A percentile compares a stretch with the other conserved stretches of the same genome.
phyloP scores from a whole-genome alignment of 2,888 invertebrate genomes.

The Nomada lathburiana region DNA sequence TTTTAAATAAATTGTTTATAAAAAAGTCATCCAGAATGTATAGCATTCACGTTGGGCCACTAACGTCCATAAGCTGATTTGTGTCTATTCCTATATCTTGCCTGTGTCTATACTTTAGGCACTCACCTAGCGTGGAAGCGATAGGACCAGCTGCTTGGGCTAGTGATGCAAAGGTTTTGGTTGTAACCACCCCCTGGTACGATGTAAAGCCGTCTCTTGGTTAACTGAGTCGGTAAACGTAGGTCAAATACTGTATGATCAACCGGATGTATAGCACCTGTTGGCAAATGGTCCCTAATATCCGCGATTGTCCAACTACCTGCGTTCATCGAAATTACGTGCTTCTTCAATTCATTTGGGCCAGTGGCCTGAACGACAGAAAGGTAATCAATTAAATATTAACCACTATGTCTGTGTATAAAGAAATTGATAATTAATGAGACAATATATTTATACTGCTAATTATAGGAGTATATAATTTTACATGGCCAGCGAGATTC shows the following conservation, averaged over 20 bases:
- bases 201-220: constrained; percentile 72
- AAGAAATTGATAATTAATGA: not conserved
- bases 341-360: constrained; percentile 79
- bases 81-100: no score
- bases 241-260: constrained; percentile 85
- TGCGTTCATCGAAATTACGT: constrained; percentile 84
- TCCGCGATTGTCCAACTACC: constrained; percentile 84
- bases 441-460: not conserved
- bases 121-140: constrained; percentile 81
- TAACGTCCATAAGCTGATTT: no score
- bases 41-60: no score
- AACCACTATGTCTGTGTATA: not conserved
- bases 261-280: constrained; percentile 75
- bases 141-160: constrained; percentile 73
- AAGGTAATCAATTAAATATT: not conserved
- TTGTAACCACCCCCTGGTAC: constrained; percentile 85
- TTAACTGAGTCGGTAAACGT: constrained; percentile 83
- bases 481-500: constrained; percentile 87
- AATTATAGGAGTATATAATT: constrained; percentile 36
- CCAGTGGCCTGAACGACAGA: constrained; percentile 77
- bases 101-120: no score
- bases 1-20: no score
- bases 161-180: constrained; percentile 84
- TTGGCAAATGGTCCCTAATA: constrained; percentile 80
- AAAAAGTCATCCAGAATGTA: no score